Evolutionary conservation across 2,113 vertebrate species (phyloP).

Genomic region (Onychostoma macrolepis): DNA sequence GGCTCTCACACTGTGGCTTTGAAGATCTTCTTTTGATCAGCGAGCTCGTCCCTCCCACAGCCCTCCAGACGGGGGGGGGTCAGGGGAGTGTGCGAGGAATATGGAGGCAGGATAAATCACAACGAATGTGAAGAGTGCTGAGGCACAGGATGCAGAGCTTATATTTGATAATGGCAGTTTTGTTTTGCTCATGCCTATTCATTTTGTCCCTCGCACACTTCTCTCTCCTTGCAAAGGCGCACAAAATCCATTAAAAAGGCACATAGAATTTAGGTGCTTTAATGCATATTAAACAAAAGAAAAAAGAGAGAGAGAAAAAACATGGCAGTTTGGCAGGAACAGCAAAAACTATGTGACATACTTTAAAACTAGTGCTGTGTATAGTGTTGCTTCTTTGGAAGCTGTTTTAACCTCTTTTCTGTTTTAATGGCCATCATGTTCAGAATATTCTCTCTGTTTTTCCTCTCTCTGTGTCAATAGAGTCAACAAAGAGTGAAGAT

Average conservation of each 20-base stretch:
- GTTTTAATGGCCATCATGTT: constrained; percentile 5
- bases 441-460: not conserved
- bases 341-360: not conserved
- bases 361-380: not conserved
- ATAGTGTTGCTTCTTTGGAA: not conserved
- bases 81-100: not conserved
- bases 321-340: not conserved
- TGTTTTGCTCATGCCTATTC: constrained; percentile 50
- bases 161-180: constrained; percentile 30
- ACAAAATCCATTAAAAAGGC: constrained; percentile 26
- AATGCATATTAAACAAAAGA: constrained; percentile 34
- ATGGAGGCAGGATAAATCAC: constrained; percentile 29
- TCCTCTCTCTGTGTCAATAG: constrained; percentile 24
- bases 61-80: constrained; percentile 47
- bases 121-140: constrained; percentile 13
- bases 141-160: constrained; percentile 20
- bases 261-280: not conserved
- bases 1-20: constrained; percentile 67
- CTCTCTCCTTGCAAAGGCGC: constrained; percentile 23
- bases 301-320: not conserved
- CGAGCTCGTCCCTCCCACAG: constrained; percentile 58
- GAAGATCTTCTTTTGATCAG: constrained; percentile 79
- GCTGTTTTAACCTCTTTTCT: not conserved
- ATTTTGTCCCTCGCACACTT: constrained; percentile 36
- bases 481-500: constrained; percentile 13